Base-by-base conservation (phyloP, 2,888 invertebrate species). In the Brenthis hecate region DNA sequence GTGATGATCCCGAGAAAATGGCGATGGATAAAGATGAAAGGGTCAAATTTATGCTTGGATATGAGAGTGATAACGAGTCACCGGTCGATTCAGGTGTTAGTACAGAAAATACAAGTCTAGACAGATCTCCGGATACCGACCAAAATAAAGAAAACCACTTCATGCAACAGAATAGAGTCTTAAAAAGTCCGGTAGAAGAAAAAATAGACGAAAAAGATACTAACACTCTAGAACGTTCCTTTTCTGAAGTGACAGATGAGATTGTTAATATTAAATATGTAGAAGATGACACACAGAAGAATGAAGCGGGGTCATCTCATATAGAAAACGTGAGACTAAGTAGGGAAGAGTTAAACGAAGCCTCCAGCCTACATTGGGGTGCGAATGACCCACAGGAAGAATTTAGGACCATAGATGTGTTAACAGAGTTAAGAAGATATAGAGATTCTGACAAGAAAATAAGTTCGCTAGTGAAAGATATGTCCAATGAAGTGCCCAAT, bases 61-160 rank as follows among this genome's bases (percentile, higher is more conserved):
- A 93, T 53, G 93, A 93, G 51, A 93, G 92, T 68, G 93, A 93
- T 13, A 91, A 91, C 70, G 90, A 91, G 72, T 91, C 91, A 51
- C 88, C 92, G 0, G 90, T 76, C 0, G 96, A 96, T 81, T 96
- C 96, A 0, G 96, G 96, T 0, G 95, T 96, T 62, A 95, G 95
- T 79, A 96, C 96, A 32, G 96, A 96, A 82, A 96, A 95, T 73
- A 95, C 96, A 47, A 95, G 95, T 77, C 85, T 96, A 78, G 95
- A 95, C 81, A 86, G 94, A 78, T 94, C 94, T 13, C 95, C 95
- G 0, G 95, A 94, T 70, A 87, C 94, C 2, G 94, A 95, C 69
- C 85, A 91, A 66, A 89, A 77, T 71, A 88, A 87, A 74, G 82
- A 87, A 62, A 85, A 82, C 61, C 85, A 87, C 68, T 91, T 85